These are phyloP conservation scores for Metalampra italica DNA, from an alignment of 2,888 invertebrate genomes.

Conservation along the genomic window DNA sequence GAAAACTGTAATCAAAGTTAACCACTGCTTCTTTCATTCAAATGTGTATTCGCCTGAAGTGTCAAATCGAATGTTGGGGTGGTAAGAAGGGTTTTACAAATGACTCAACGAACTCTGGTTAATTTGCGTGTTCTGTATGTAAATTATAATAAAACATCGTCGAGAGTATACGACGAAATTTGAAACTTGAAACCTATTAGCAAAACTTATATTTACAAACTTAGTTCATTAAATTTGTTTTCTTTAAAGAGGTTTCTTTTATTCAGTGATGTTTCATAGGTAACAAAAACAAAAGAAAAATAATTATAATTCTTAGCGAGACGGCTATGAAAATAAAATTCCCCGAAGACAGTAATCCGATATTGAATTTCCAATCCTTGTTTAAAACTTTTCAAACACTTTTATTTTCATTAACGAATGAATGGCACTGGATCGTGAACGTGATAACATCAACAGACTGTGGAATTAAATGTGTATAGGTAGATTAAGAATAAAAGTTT, in stretches of 20 bases:
- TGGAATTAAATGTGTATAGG: not conserved
- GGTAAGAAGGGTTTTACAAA: slow-evolving; percentile 33
- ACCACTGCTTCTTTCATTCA: slow-evolving; percentile 43
- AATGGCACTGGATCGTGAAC: slow-evolving; percentile 33
- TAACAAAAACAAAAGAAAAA: too few species aligned
- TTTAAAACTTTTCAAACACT: slow-evolving; percentile 22
- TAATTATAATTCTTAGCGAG: too few species aligned
- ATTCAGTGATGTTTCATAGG: too few species aligned
- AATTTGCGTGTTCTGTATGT: slow-evolving; percentile 25
- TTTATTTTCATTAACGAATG: slow-evolving; percentile 28
- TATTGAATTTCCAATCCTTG: slow-evolving; percentile 5
- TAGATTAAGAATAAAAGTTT: too few species aligned
- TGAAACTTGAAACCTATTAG: not conserved
- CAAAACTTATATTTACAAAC: too few species aligned
- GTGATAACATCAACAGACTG: slow-evolving; percentile 21
- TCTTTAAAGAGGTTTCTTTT: too few species aligned
- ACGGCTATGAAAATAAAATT: too few species aligned
- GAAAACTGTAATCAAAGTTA: slow-evolving; percentile 46
- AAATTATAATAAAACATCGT: slow-evolving; percentile 13
- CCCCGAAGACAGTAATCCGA: not conserved
- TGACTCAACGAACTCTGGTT: slow-evolving; percentile 27
- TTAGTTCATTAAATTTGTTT: too few species aligned
- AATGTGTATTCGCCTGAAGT: slow-evolving; percentile 39
- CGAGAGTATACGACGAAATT: not conserved
- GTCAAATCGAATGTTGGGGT: slow-evolving; percentile 30